Conservation (phyloP, 2,888 invertebrate species). For the Papilio elwesi region DNA sequence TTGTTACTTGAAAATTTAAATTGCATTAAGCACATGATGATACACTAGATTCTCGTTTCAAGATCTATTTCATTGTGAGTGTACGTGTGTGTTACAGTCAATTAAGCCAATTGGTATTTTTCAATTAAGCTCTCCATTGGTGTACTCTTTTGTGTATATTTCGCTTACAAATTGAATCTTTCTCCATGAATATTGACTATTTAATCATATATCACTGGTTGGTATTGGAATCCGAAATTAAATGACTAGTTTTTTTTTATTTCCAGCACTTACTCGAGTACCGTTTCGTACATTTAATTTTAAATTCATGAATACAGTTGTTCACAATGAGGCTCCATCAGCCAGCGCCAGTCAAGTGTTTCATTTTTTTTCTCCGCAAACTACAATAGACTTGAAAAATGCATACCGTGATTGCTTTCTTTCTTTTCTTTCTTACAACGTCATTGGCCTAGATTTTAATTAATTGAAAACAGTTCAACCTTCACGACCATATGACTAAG, state of each 20-base stretch:
- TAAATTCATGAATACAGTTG: constrained; percentile 32
- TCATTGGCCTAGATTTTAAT: constrained; percentile 11
- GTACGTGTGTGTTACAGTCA: neutral
- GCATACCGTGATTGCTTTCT: constrained; percentile 13
- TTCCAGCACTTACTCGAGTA: neutral
- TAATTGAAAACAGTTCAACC: neutral
- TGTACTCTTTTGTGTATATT: no score
- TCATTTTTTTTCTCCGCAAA: constrained; percentile 13
- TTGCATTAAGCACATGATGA: no score
- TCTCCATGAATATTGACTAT: neutral
- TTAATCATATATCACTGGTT: neutral
- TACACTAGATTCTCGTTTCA: no score
- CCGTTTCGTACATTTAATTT: constrained; percentile 6
- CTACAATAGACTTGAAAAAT: constrained; percentile 31
- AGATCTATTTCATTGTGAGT: neutral
- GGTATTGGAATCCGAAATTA: neutral
- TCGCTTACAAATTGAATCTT: no score
- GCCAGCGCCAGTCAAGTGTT: constrained; percentile 31
- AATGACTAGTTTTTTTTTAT: neutral
- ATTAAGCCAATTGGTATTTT: neutral
- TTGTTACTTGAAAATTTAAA: no score
- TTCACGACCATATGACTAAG: neutral
- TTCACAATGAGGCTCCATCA: constrained; percentile 20
- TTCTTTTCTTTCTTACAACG: constrained; percentile 21
- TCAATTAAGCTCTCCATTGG: neutral